Conservation (phyloP, 2,888 invertebrate species). For the Seira ritae region DNA sequence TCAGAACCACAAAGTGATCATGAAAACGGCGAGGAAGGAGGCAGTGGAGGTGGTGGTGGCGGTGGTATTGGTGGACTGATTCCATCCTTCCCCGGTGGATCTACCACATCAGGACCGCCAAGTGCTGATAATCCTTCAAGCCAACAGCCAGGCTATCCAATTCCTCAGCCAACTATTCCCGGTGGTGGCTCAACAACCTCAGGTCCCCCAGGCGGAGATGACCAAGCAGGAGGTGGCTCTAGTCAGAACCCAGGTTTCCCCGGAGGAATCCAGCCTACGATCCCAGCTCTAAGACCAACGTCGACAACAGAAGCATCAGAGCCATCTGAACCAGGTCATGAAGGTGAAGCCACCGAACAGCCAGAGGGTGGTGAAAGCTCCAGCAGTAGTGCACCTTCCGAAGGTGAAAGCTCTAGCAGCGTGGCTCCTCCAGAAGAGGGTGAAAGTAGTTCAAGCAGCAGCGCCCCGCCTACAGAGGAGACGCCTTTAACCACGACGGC, state of each 20-base stretch:
- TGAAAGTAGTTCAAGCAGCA: too few species aligned
- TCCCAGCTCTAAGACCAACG: constrained; percentile 30
- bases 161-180: too few species aligned
- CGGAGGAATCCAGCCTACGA: constrained; percentile 20
- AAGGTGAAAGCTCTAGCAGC: constrained; percentile 30
- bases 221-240: too few species aligned
- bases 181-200: too few species aligned
- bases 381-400: too few species aligned
- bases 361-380: too few species aligned
- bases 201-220: too few species aligned
- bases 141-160: too few species aligned
- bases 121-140: constrained; percentile 29
- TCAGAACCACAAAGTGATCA: constrained; percentile 33
- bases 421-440: too few species aligned
- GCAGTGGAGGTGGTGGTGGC: background rate
- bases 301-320: constrained; percentile 17
- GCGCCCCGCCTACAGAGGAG: too few species aligned
- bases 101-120: constrained; percentile 21
- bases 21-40: constrained; percentile 17
- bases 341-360: background rate
- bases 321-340: constrained; percentile 23
- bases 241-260: constrained; percentile 50
- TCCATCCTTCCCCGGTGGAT: constrained; percentile 20
- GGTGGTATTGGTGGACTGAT: constrained; percentile 24
- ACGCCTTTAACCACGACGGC: too few species aligned